phyloP scores from a whole-genome alignment of 2,113 vertebrate genomes.

The Chionodraco myersi region DNA sequence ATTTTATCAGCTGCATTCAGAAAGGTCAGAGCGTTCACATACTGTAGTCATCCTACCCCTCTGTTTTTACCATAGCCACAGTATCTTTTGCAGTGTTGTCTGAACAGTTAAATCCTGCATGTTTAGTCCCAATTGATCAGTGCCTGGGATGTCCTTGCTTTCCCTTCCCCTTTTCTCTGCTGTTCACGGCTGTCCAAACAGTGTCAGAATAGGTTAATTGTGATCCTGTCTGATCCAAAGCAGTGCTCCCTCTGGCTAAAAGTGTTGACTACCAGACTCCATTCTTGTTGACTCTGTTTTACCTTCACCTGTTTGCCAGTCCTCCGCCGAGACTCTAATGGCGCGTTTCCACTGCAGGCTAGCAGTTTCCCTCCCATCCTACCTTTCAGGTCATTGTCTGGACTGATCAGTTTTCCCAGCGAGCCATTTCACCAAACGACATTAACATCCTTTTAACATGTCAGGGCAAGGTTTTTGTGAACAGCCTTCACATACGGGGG shows the following conservation, averaged over 20 bases:
- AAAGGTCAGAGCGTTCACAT: constrained; percentile 16
- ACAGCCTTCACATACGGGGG: not conserved
- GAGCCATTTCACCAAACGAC: not conserved
- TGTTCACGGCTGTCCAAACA: constrained; percentile 50
- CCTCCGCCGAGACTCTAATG: constrained; percentile 35
- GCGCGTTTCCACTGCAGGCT: not conserved
- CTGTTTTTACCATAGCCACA: constrained; percentile 10
- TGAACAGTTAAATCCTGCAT: not conserved
- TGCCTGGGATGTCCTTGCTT: constrained; percentile 20
- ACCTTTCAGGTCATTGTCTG: not conserved
- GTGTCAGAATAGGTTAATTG: constrained; percentile 60
- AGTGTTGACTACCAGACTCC: constrained; percentile 31
- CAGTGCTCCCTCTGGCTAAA: constrained; percentile 37
- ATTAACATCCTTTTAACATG: not conserved
- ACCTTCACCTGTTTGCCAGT: constrained; percentile 54
- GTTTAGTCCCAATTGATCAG: constrained; percentile 30
- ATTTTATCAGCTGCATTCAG: constrained; percentile 17
- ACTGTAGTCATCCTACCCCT: not conserved
- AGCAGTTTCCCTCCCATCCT: constrained; percentile 7
- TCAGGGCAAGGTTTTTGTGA: not conserved
- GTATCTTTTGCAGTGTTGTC: constrained; percentile 31
- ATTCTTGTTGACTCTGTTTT: constrained; percentile 35
- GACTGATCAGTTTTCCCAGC: not conserved
- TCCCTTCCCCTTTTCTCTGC: constrained; percentile 15
- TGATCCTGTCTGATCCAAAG: constrained; percentile 46